Conservation (phyloP, 2,888 invertebrate genomes). For the Drosophila mulleri region DNA sequence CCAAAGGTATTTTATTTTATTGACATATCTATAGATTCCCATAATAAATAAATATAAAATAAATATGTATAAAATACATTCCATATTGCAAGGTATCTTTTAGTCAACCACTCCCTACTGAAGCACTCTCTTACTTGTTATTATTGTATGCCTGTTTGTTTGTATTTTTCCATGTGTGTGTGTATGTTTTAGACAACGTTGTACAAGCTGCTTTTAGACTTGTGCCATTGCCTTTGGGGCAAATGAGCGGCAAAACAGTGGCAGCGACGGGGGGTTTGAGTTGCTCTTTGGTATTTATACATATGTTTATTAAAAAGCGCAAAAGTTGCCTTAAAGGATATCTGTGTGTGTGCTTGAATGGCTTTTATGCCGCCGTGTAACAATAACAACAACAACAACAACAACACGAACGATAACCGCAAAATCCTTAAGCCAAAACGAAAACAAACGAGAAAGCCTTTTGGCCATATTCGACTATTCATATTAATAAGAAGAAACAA, state of each 20-base stretch:
- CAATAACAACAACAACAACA: conserved; percentile 17
- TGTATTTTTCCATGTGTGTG: conserved; percentile 8
- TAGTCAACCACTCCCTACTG: not conserved
- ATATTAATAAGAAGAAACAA: conserved; percentile 18
- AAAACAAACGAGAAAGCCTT: conserved; percentile 39
- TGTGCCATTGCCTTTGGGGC: conserved; percentile 49
- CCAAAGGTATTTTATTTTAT: no score
- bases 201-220: conserved; percentile 60
- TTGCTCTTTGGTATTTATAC: conserved; percentile 26
- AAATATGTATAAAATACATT: no score
- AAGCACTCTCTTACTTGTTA: conserved; percentile 1
- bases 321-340: conserved; percentile 65
- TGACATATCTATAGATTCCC: no score
- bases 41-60: not conserved
- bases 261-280: conserved; percentile 8
- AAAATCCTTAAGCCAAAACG: conserved; percentile 63
- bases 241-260: conserved; percentile 46
- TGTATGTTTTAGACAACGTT: conserved; percentile 47
- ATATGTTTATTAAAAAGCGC: conserved; percentile 64
- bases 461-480: conserved; percentile 21
- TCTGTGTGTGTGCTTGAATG: conserved; percentile 58
- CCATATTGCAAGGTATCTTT: not conserved
- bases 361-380: conserved; percentile 41
- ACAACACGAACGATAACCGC: conserved; percentile 34
- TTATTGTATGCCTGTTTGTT: conserved; percentile 14